Conservation (phyloP, 2,113 vertebrate species). For the Myrmecobius fasciatus region DNA sequence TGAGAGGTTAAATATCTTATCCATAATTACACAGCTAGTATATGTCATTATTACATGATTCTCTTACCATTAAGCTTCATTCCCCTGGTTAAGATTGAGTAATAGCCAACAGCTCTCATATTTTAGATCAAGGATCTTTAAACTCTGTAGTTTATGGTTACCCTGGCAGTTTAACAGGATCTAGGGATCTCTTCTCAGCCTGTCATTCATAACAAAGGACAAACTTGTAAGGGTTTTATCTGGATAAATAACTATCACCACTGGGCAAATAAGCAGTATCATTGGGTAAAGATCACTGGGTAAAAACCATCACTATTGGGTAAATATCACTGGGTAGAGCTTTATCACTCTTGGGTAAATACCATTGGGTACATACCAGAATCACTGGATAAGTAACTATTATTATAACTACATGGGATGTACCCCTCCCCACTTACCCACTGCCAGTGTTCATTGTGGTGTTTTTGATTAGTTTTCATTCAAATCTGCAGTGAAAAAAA, state of each 20-base stretch:
- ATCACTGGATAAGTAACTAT: neutral
- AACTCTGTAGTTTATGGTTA: neutral
- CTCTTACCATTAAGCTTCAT: neutral
- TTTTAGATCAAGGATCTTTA: neutral
- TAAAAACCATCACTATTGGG: neutral
- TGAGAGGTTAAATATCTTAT: neutral
- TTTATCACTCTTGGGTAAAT: neutral
- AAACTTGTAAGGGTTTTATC: neutral
- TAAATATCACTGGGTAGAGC: neutral
- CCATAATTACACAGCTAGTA: neutral
- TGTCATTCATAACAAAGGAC: neutral
- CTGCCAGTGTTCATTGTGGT: neutral
- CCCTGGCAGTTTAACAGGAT: neutral
- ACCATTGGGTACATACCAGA: neutral
- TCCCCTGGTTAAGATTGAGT: neutral
- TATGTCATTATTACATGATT: neutral
- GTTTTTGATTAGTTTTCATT: neutral
- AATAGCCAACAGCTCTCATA: neutral
- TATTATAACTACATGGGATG: neutral
- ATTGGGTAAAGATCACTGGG: constrained; percentile 1
- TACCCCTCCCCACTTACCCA: neutral
- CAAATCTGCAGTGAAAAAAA: neutral
- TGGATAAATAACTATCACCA: neutral
- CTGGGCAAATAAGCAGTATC: neutral
- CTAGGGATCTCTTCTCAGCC: neutral